A percentile compares a stretch with the other conserved stretches of the same genome.
Conservation (phyloP, 2,888 invertebrate species). For the Vandiemenella viatica region DNA sequence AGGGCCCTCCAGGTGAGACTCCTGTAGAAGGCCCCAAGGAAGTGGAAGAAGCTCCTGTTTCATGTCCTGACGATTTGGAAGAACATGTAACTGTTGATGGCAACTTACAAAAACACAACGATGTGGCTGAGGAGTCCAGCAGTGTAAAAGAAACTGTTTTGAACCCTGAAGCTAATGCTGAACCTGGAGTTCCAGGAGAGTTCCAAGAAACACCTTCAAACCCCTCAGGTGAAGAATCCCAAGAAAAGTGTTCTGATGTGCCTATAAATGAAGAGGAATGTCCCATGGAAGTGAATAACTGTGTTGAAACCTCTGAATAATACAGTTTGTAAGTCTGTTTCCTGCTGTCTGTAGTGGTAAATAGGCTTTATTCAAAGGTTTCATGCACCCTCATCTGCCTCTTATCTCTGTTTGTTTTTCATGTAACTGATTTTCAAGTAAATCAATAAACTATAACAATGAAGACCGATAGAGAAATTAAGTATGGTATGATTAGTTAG, state of each 20-base stretch:
- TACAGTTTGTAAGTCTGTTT: too few relatives aligned
- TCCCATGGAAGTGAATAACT: background rate
- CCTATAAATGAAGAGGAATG: background rate
- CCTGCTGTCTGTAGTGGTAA: too few relatives aligned
- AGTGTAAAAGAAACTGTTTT: too few relatives aligned
- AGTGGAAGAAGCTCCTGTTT: conserved; percentile 21
- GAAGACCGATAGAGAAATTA: too few relatives aligned
- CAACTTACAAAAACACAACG: background rate
- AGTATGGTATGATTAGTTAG: too few relatives aligned
- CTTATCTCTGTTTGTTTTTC: too few relatives aligned
- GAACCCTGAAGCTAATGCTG: background rate
- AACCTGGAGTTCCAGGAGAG: background rate
- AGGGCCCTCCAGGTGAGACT: background rate
- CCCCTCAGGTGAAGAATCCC: background rate
- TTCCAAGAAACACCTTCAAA: background rate
- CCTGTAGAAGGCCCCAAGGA: background rate
- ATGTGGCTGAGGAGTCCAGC: background rate
- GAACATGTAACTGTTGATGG: background rate
- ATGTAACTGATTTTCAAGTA: too few relatives aligned
- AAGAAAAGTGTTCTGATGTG: background rate
- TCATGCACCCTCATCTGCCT: too few relatives aligned
- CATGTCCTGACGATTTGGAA: conserved; percentile 20
- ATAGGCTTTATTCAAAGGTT: too few relatives aligned
- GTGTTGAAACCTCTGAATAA: background rate
- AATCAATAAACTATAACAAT: too few relatives aligned